Base-by-base conservation (phyloP, 2,888 invertebrate genomes). In the Trypoxylon attenuatum region DNA sequence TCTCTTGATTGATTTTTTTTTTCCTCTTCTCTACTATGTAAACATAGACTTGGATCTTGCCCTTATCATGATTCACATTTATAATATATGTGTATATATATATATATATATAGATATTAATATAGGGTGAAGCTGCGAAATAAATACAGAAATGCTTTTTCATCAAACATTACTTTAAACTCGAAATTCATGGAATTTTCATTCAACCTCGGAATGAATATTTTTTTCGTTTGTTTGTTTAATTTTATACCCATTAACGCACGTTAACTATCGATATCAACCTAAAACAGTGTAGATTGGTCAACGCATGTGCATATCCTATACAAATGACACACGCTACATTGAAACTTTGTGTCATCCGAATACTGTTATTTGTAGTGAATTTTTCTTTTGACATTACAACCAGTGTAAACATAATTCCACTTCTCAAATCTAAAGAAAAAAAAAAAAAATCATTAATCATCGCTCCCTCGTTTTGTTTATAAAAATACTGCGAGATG, bases 251-350 rank as follows among this genome's bases (percentile, higher is more conserved):
- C n/a, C n/a, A n/a, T n/a, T n/a, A n/a, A n/a, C 29, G 38, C 47
- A 53, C 29, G 45, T 38, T 39, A 10, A 15, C 51, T 43, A 50
- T 38, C 42, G 21, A 25, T 57, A 51, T 58, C 39, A 69, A 65
- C 57, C 46, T 54, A 65, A 60, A 39, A 39, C 49, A 64, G 65
- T 62, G 76, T 74, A 63, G 63, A 80, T 76, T 78, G 77, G 73
- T 81, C 75, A 80, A 80, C 75, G 77, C 78, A 77, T 73, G 67
- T 61, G 71, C 71, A 72, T 59, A 72, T 55, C 57, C 64, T 49
- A 58, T 60, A 58, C 56, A 50, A 62, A 71, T 51, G 61, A 58
- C 54, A 66, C 45, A 66, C 19, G 43, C 56, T 51, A 49, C 38
- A 29, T 39, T 43, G 47, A 52, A 56, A 56, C n/a, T n/a, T n/a